A percentile compares a stretch with the other conserved stretches of the same genome.
Evolutionary conservation across 1,140 invertebrate genomes (phyloP).

Genomic region (Halictus rubicundus): DNA sequence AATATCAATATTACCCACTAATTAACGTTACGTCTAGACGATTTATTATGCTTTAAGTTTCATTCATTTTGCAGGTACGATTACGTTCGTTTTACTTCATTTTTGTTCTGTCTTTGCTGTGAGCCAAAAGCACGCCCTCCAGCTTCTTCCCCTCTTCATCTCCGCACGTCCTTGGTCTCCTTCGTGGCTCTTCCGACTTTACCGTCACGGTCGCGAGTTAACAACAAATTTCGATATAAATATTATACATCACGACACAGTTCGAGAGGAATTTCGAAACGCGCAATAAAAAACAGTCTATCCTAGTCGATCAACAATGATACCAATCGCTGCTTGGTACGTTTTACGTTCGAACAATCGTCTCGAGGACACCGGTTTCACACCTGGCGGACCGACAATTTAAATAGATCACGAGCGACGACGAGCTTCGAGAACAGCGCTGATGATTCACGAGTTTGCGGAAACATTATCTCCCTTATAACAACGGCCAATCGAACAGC

Average conservation of each 20-base stretch:
- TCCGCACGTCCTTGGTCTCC: neutral
- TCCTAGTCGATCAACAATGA: conserved; percentile 23
- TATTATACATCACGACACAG: conserved; percentile 37
- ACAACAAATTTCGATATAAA: conserved; percentile 39
- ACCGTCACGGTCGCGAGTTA: neutral
- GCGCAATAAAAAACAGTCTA: conserved; percentile 24
- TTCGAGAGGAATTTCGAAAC: conserved; percentile 21
- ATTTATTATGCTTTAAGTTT: conserved; percentile 64
- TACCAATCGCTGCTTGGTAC: conserved; percentile 5
- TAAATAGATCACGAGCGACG: neutral
- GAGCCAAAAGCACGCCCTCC: too few species aligned
- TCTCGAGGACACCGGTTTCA: neutral
- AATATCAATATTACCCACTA: conserved; percentile 65
- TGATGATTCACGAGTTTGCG: neutral
- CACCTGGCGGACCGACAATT: conserved; percentile 2
- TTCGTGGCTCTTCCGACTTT: neutral
- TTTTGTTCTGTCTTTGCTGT: neutral
- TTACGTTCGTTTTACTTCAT: conserved; percentile 34
- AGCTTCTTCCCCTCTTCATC: too few species aligned
- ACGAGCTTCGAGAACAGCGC: neutral
- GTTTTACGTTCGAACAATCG: neutral
- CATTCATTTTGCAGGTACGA: conserved; percentile 61
- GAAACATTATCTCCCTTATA: neutral
- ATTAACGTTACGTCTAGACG: conserved; percentile 67
- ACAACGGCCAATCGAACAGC: neutral